Base-by-base conservation (phyloP, 2,797 vertebrate genomes). In the Crenuchus spilurus region DNA sequence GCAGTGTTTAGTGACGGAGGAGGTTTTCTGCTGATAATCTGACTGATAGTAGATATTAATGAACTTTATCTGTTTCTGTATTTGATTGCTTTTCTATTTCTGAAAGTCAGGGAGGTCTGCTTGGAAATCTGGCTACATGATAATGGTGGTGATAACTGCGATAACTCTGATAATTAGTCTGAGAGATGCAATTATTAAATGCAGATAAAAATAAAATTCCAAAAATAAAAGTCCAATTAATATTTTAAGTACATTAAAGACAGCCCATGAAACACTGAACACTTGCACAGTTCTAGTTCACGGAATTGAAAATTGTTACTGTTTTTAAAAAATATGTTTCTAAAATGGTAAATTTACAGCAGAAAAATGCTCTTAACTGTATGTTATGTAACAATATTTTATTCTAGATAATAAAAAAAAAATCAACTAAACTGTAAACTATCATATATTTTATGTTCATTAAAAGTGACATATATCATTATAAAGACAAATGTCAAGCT, bases 11-110 rank as follows among this genome's bases (percentile, higher is more conserved):
- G 26, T n/a, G 35, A 20, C 4, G 18, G 10, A 46, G 26, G 18
- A 24, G 54, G 6, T 70, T 71, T 71, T 61, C 30, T 37, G 14
- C 14, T 49, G 67, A 33, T 44, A 2, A 37, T 26, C 37, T 4
- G 31, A 57, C 3, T n/a, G n/a, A n/a, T 9, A 13, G 35, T 72
- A 39, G n/a, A 49, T 11, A 3, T 49, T 49, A 24, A 49, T 11
- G 8, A 49, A 49, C 20, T 66, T 14, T 52, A 49, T 67, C 46
- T 65, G 18, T 65, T 30, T 33, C 2, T 31, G 1, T 52, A 11
- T 26, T 8, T 52, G 49, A 52, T 26, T 52, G 28, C 22, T 13
- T 28, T 52, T 4, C 22, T 26, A 22, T 52, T 52, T 26, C 20
- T 26, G 24, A 28, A 52, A 1, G 3, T 52, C 48, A 49, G 22